Evolutionary conservation across 2,888 invertebrate species (phyloP).

Genomic region (Diploptera punctata): DNA sequence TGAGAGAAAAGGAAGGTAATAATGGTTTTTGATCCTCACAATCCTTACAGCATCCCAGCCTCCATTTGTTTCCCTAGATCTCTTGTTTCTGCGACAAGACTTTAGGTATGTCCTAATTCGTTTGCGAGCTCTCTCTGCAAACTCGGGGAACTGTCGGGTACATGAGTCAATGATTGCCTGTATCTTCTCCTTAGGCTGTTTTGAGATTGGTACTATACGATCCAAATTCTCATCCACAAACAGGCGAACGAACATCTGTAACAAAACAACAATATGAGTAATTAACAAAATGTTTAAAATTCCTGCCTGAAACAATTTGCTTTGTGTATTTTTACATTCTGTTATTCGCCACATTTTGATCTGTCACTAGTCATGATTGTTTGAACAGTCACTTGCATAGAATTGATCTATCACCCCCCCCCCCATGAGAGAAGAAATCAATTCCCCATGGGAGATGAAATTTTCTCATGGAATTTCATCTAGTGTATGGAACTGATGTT

Average conservation of each 20-base stretch:
- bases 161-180: constrained; percentile 98
- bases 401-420: too few relatives aligned
- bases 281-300: too few relatives aligned
- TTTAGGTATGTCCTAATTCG: constrained; percentile 94
- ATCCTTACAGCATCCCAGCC: constrained; percentile 63
- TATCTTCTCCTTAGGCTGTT: constrained; percentile 97
- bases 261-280: too few relatives aligned
- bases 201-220: constrained; percentile 95
- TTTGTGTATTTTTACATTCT: too few relatives aligned
- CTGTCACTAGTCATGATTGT: too few relatives aligned
- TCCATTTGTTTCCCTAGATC: constrained; percentile 81
- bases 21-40: constrained; percentile 33
- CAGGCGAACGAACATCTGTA: constrained; percentile 95
- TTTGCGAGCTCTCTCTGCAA: constrained; percentile 93
- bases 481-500: too few relatives aligned
- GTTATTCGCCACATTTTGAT: too few relatives aligned
- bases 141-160: constrained; percentile 95
- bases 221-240: constrained; percentile 98
- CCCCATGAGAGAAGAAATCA: too few relatives aligned
- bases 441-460: too few relatives aligned
- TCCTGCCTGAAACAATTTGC: too few relatives aligned
- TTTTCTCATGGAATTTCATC: too few relatives aligned
- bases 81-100: constrained; percentile 93
- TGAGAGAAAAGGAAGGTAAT: neutral
- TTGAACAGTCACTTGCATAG: too few relatives aligned